Evolutionary conservation across 2,888 invertebrate genomes (phyloP).

Genomic region (Noctua comes): DNA sequence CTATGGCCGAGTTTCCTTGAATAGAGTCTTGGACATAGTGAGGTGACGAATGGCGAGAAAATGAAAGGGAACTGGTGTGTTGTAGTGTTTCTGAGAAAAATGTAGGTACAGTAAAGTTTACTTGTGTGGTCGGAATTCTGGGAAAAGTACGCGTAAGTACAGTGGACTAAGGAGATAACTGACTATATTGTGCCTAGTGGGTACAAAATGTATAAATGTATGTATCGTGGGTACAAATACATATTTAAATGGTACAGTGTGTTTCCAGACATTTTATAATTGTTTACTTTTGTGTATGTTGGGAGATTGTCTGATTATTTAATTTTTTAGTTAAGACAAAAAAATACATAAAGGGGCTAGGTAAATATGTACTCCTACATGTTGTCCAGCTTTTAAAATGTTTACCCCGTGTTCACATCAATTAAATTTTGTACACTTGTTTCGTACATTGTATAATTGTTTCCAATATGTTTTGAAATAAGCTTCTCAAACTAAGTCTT

Average conservation of each 20-base stretch:
- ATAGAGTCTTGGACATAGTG: conserved; percentile 43
- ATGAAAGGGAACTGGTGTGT: conserved; percentile 1
- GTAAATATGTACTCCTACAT: too few relatives aligned
- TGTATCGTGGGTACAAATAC: neutral
- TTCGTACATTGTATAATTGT: too few relatives aligned
- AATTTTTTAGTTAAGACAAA: neutral
- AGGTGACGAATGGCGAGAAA: conserved; percentile 44
- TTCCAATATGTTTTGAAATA: too few relatives aligned
- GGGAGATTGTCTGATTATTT: neutral
- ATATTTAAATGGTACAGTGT: neutral
- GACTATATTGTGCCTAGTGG: neutral
- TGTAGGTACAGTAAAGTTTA: neutral
- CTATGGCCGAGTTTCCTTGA: conserved; percentile 54
- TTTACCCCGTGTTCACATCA: too few relatives aligned
- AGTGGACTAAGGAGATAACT: neutral
- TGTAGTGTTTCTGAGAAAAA: neutral
- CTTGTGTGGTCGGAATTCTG: conserved; percentile 8
- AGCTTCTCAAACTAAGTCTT: too few relatives aligned
- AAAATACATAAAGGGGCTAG: too few relatives aligned
- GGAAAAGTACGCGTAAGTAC: neutral
- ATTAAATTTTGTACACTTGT: too few relatives aligned
- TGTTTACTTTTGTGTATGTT: neutral
- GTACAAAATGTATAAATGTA: neutral
- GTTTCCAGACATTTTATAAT: too few relatives aligned
- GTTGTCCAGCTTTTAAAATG: too few relatives aligned